Evolutionary conservation across 2,888 invertebrate genomes (phyloP).

Genomic region (Acholoe squamosa): DNA sequence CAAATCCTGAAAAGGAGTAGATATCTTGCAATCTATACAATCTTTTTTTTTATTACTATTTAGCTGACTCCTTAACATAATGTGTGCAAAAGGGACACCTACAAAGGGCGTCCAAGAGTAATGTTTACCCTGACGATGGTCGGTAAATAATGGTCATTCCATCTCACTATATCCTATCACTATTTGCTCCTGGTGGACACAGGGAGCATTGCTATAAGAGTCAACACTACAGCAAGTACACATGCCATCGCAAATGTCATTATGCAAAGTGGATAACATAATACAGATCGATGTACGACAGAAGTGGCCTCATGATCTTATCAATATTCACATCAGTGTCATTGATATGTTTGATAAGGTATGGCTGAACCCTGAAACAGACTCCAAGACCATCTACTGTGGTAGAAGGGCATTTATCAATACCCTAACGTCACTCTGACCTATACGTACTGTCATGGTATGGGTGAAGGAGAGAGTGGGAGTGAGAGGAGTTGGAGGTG

Average conservation of each 20-base stretch:
- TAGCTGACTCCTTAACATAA: too few species aligned
- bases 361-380: background rate
- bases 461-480: too few species aligned
- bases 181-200: background rate
- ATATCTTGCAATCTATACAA: too few species aligned
- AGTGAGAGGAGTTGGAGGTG: too few species aligned
- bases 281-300: constrained; percentile 2
- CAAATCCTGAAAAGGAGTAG: too few species aligned
- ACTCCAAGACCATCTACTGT: background rate
- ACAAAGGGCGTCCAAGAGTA: too few species aligned
- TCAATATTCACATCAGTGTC: background rate
- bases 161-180: background rate
- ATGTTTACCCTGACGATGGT: too few species aligned
- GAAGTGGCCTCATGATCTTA: background rate
- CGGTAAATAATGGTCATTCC: too few species aligned
- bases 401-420: background rate
- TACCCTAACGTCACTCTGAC: background rate
- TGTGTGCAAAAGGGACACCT: too few species aligned
- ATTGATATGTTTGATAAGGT: constrained; percentile 23
- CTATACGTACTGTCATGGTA: too few species aligned
- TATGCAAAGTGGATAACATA: background rate
- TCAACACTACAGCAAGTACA: background rate
- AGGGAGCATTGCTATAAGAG: too few species aligned
- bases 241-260: constrained; percentile 5
- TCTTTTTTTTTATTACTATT: too few species aligned